phyloP scores from a whole-genome alignment of 2,113 vertebrate species.

The Thamnophis sirtalis region DNA sequence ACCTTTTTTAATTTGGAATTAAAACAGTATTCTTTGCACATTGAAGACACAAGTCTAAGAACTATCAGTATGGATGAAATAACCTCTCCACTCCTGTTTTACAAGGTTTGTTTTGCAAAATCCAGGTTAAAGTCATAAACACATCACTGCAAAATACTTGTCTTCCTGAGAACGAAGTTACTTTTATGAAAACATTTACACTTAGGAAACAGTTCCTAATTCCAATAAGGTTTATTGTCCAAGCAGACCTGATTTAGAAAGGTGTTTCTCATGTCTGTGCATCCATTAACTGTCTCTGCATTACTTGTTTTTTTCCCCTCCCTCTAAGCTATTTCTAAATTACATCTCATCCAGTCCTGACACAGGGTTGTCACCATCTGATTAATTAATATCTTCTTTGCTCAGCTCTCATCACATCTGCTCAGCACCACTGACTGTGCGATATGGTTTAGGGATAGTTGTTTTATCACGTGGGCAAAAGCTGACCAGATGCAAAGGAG shows the following conservation, averaged over 20 bases:
- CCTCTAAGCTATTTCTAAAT: neutral
- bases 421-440: neutral
- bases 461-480: neutral
- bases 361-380: conserved; percentile 28
- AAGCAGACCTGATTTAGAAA: neutral
- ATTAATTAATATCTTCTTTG: conserved; percentile 18
- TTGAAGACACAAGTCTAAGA: neutral
- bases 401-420: conserved; percentile 9
- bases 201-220: neutral
- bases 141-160: neutral
- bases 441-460: conserved; percentile 3
- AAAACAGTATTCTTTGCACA: conserved; percentile 10
- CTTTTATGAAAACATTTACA: neutral
- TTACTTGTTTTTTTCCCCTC: neutral
- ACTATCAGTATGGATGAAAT: neutral
- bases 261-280: neutral
- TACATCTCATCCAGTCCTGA: conserved; percentile 22
- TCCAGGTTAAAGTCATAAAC: neutral
- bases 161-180: neutral
- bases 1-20: neutral
- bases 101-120: neutral
- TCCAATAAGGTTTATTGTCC: neutral
- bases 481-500: neutral
- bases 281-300: neutral
- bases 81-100: neutral